A percentile compares a stretch with the other conserved stretches of the same genome.
Evolutionary conservation across 1,140 invertebrate species (phyloP).

Genomic region (Procambarus virginalis): DNA sequence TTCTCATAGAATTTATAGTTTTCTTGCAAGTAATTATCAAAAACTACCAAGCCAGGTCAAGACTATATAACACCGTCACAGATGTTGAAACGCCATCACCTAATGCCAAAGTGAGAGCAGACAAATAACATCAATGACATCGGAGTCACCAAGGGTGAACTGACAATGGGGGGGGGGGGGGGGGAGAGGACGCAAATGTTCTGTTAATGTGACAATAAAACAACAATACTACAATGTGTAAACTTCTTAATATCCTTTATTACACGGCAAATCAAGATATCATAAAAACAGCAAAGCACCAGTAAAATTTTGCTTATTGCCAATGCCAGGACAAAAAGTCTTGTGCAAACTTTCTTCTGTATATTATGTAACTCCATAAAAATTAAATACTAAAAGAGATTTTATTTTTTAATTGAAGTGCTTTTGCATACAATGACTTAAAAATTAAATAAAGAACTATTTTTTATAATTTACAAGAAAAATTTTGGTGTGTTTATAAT

Average conservation of each 20-base stretch:
- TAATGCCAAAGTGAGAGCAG: no score
- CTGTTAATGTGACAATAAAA: not conserved
- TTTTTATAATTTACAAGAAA: not conserved
- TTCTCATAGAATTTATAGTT: no score
- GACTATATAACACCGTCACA: no score
- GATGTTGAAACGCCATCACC: no score
- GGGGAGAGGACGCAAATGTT: no score
- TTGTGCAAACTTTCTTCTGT: conserved; percentile 32
- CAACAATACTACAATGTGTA: conserved; percentile 28
- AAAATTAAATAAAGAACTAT: conserved; percentile 43
- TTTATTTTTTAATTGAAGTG: conserved; percentile 5
- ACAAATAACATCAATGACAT: no score
- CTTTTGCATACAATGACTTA: conserved; percentile 23
- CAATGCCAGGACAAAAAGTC: conserved; percentile 42
- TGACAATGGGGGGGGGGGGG: no score
- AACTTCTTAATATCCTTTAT: conserved; percentile 57
- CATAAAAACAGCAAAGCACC: conserved; percentile 68
- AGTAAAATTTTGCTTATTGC: conserved; percentile 65
- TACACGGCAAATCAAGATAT: conserved; percentile 60
- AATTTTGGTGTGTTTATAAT: not conserved
- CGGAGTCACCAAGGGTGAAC: no score
- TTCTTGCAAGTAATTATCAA: no score
- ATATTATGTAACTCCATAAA: conserved; percentile 32
- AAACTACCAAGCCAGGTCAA: no score
- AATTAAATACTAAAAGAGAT: conserved; percentile 6